These are phyloP conservation scores for Phalanger gymnotis DNA, from an alignment of 2,797 vertebrate genomes.

Conservation along the genomic window DNA sequence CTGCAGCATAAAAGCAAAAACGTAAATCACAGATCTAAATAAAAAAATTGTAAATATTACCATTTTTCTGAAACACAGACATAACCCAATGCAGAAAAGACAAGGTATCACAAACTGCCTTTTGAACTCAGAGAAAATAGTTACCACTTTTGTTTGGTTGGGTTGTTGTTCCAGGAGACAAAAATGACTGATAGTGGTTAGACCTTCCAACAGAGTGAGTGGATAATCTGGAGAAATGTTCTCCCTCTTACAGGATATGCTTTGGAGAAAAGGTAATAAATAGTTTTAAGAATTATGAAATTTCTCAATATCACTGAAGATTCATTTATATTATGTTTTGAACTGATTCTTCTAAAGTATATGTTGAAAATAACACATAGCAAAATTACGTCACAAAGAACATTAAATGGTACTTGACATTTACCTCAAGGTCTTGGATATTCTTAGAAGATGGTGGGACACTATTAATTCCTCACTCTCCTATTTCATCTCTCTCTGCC, in stretches of 20 bases:
- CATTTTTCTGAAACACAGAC: neutral
- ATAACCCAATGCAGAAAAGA: slow-evolving; percentile 17
- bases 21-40: neutral
- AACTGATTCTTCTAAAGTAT: neutral
- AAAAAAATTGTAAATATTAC: neutral
- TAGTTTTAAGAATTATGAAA: slow-evolving; percentile 44
- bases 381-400: neutral
- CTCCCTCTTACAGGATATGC: slow-evolving; percentile 89
- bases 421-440: neutral
- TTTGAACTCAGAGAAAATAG: neutral
- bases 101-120: neutral
- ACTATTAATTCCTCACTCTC: neutral
- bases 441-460: neutral
- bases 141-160: slow-evolving; percentile 89
- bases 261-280: slow-evolving; percentile 71
- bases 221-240: slow-evolving; percentile 97
- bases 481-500: neutral
- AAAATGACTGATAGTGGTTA: slow-evolving; percentile 95
- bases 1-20: neutral
- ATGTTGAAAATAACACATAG: neutral
- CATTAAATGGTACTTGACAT: neutral
- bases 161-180: slow-evolving; percentile 93
- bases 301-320: neutral
- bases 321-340: neutral
- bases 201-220: slow-evolving; percentile 95